Evolutionary conservation across 2,797 vertebrate genomes (phyloP), one percentile per base, ranked within the genome.

Genomic region (Allobates femoralis): DNA sequence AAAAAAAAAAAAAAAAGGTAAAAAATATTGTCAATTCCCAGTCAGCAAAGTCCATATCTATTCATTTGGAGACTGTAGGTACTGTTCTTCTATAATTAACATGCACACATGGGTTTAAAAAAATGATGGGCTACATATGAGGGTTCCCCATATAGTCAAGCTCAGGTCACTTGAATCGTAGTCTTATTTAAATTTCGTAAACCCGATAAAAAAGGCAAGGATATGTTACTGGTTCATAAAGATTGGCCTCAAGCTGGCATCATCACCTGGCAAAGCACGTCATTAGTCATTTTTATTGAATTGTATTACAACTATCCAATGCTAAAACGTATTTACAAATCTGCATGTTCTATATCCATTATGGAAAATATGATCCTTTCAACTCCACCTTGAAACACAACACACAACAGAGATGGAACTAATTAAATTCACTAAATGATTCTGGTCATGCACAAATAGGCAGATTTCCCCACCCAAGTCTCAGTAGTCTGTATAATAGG

Each of bases 291-390:
- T 74, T 10, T 23, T 41, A 41, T 23, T 66, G n/a, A 80, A 28
- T 18, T 12, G 46, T 51, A 53, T 81, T 67, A 81, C 37, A 51
- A 23, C 46, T 11, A 51, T 32, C 56, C 60, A 51, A 81, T 30
- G 21, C 46, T 81, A 19, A 80, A 64, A 46, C 18, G 58, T 46
- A 81, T 53, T 69, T 53, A 26, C 34, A 46, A 71, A 71, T 62
- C 64, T 71, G 50, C 50, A 71, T 55, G 80, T 81, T 81, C 26
- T 6, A 62, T 16, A 26, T 79, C 46, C n/a, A 34, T 67, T 53
- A 67, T 51, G 79, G 79, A 81, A 81, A 81, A 81, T 66, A 67
- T 81, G 64, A 81, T 55, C 64, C 30, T 16, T 37, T n/a, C 26
- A 34, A 56, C 71, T 71, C 23, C 30, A 34, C 67, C 30, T 37